These are phyloP conservation scores for Exephanes ischioxanthus DNA, from an alignment of 2,888 invertebrate genomes.

Conservation along the genomic window DNA sequence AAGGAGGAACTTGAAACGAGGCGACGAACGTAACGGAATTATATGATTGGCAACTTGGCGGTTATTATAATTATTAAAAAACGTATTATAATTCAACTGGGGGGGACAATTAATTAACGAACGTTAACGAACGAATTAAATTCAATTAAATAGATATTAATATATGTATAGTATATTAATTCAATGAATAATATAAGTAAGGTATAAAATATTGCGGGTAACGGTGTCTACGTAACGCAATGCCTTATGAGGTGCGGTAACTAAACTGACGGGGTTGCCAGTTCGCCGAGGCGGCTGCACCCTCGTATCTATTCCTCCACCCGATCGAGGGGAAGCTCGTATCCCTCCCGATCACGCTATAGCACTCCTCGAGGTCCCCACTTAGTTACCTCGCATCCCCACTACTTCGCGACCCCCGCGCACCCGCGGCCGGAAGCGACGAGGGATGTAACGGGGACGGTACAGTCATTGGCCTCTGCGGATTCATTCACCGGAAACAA, in stretches of 20 bases:
- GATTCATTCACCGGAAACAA: not conserved
- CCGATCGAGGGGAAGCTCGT: slow-evolving; percentile 53
- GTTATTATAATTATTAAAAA: slow-evolving; percentile 48
- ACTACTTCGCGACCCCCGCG: not conserved
- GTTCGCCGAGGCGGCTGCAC: slow-evolving; percentile 75
- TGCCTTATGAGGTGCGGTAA: slow-evolving; percentile 85
- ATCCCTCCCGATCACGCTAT: slow-evolving; percentile 33
- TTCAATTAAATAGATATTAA: slow-evolving; percentile 44
- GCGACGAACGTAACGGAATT: slow-evolving; percentile 61
- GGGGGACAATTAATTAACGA: slow-evolving; percentile 70
- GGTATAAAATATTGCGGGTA: slow-evolving; percentile 84
- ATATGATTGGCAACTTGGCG: slow-evolving; percentile 33
- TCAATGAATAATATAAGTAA: slow-evolving; percentile 55
- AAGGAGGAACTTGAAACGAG: slow-evolving; percentile 39
- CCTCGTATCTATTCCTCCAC: slow-evolving; percentile 62
- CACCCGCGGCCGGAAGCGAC: not conserved
- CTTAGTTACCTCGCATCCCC: not conserved
- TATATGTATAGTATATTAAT: slow-evolving; percentile 40
- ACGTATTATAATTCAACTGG: slow-evolving; percentile 58
- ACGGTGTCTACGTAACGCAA: slow-evolving; percentile 85
- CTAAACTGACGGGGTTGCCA: slow-evolving; percentile 82
- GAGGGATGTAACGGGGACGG: not conserved
- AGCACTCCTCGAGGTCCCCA: not conserved
- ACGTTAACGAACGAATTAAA: slow-evolving; percentile 74
- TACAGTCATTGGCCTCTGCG: not conserved